Percentiles rank a stretch among this genome's conserved stretches.
Conservation (phyloP, 1,140 invertebrate genomes). For the Magallana gigas region DNA sequence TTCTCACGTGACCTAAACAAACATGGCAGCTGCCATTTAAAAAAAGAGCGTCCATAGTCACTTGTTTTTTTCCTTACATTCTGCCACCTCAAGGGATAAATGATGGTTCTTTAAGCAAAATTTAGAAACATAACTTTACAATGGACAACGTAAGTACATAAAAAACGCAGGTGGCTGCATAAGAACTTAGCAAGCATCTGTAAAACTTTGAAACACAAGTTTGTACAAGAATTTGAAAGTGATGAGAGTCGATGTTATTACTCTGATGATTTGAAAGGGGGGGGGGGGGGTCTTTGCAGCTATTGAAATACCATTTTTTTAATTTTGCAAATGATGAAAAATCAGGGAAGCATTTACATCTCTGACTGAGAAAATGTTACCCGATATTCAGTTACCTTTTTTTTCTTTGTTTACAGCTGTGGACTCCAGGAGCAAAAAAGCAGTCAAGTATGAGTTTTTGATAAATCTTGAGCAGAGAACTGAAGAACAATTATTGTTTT, state of each 20-base stretch:
- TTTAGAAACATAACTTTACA: neutral
- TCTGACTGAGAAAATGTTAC: too few relatives aligned
- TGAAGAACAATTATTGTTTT: too few relatives aligned
- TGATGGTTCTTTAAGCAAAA: neutral
- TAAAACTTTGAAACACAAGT: constrained; percentile 3
- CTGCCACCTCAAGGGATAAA: neutral
- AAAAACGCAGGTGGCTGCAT: neutral
- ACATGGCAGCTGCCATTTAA: constrained; percentile 61
- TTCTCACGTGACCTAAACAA: constrained; percentile 53
- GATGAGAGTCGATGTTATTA: neutral
- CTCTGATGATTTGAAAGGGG: too few relatives aligned
- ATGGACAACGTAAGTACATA: constrained; percentile 52
- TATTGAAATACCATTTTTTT: too few relatives aligned
- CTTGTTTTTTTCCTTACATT: neutral
- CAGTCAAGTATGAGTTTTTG: constrained; percentile 29
- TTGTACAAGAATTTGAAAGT: constrained; percentile 39
- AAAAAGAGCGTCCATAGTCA: constrained; percentile 55
- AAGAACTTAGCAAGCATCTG: neutral
- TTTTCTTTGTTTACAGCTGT: constrained; percentile 56
- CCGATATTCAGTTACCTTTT: neutral
- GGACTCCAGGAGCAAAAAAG: constrained; percentile 63
- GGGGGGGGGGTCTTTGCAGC: too few relatives aligned
- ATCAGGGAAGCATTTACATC: too few relatives aligned
- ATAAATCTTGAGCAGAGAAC: too few relatives aligned
- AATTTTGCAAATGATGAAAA: too few relatives aligned